These are phyloP conservation scores for Tinea semifulvella DNA, from an alignment of 2,888 invertebrate genomes.

Conservation along the genomic window DNA sequence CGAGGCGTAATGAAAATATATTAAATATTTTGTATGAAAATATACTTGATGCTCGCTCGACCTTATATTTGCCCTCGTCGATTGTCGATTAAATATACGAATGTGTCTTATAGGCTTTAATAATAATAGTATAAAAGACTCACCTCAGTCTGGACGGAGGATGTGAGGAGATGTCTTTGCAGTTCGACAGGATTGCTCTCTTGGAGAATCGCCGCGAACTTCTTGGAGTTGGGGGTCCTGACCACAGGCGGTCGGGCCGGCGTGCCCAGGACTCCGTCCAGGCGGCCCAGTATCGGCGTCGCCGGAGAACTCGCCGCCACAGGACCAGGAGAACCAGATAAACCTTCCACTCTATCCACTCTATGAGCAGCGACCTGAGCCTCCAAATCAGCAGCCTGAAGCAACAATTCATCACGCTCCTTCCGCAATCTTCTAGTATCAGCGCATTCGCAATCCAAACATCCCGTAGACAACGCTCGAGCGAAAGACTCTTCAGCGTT, in stretches of 20 bases:
- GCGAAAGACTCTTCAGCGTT: slow-evolving; percentile 72
- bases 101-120: too few species aligned
- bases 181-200: slow-evolving; percentile 85
- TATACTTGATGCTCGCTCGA: too few species aligned
- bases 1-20: too few species aligned
- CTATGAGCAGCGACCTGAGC: slow-evolving; percentile 75
- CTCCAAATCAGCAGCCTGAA: slow-evolving; percentile 80
- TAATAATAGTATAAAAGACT: too few species aligned
- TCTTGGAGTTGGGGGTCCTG: slow-evolving; percentile 73
- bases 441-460: slow-evolving; percentile 32
- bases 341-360: slow-evolving; percentile 31
- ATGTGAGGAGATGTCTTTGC: slow-evolving; percentile 82
- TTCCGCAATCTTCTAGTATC: slow-evolving; percentile 71
- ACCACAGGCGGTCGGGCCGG: slow-evolving; percentile 71
- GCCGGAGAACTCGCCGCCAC: slow-evolving; percentile 29
- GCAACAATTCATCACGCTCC: slow-evolving; percentile 79
- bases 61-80: too few species aligned
- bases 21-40: too few species aligned
- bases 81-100: too few species aligned
- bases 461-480: slow-evolving; percentile 47
- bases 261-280: slow-evolving; percentile 75
- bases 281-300: slow-evolving; percentile 70
- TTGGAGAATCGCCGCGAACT: slow-evolving; percentile 83
- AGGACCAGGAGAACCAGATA: slow-evolving; percentile 20
- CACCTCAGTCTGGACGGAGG: slow-evolving; percentile 88